A percentile compares a stretch with the other conserved stretches of the same genome.
Conservation (phyloP, 1,140 invertebrate species). For the Eriocheir sinensis region DNA sequence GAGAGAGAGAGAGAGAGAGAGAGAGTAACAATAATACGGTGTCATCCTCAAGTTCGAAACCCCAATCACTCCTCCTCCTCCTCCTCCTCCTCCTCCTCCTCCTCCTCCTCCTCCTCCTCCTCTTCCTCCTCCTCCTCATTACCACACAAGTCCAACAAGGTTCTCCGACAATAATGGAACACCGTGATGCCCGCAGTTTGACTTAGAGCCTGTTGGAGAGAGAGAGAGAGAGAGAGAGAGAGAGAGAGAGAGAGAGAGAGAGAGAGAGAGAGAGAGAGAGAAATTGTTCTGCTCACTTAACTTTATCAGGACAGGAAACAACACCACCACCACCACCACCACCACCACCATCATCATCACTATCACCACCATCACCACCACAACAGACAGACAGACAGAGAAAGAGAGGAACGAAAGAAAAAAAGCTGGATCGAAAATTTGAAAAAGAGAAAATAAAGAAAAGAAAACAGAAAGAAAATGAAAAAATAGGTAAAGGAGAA, state of each 20-base stretch:
- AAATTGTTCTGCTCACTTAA: too few species aligned
- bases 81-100: neutral
- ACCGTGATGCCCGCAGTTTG: neutral
- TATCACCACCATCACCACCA: too few species aligned
- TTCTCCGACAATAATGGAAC: neutral
- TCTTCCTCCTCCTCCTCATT: neutral
- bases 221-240: constrained; percentile 22
- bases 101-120: too few species aligned
- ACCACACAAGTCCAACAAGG: neutral
- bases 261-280: constrained; percentile 22
- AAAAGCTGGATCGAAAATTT: too few species aligned
- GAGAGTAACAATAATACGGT: neutral
- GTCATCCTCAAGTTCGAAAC: constrained; percentile 20
- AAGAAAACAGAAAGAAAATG: neutral
- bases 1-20: constrained; percentile 22
- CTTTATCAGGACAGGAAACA: too few species aligned
- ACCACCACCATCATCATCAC: too few species aligned
- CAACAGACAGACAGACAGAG: too few species aligned
- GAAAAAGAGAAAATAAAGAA: neutral
- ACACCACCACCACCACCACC: too few species aligned
- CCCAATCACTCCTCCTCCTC: neutral
- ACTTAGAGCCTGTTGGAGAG: neutral
- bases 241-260: constrained; percentile 22
- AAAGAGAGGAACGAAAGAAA: too few species aligned
- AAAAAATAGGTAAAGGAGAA: neutral